Percentiles rank a stretch among this genome's conserved stretches.
Evolutionary conservation across 53 echinoderm and acorn worm genomes (phyloP).

Genomic region (Henricia sp.): DNA sequence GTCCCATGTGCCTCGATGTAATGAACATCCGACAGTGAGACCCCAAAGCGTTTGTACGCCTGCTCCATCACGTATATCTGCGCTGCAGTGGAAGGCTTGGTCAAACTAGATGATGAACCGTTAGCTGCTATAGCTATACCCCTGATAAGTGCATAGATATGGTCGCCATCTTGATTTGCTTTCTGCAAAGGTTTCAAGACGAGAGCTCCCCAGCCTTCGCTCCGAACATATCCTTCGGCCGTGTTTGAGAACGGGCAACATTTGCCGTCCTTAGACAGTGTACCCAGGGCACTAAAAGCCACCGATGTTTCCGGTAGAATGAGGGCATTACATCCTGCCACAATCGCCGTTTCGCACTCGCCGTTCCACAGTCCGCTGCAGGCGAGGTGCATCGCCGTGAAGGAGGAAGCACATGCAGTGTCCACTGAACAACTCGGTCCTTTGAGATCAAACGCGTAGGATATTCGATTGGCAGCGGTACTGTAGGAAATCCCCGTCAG

Average conservation of each 20-base stretch:
- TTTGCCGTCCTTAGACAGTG: conserved; percentile 81
- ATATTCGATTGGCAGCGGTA: conserved; percentile 79
- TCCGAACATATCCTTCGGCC: conserved; percentile 90
- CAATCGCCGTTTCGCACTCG: conserved; percentile 80
- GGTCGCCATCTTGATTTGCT: conserved; percentile 79
- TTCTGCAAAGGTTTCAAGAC: conserved; percentile 80
- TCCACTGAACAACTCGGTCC: conserved; percentile 84
- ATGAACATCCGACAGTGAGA: conserved; percentile 72
- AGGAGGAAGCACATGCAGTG: conserved; percentile 86
- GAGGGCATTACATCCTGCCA: conserved; percentile 70
- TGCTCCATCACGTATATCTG: conserved; percentile 75
- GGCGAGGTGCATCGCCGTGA: conserved; percentile 89
- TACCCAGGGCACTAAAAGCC: conserved; percentile 83
- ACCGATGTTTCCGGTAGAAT: conserved; percentile 79
- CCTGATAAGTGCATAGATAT: conserved; percentile 83
- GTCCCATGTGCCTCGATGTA: conserved; percentile 94
- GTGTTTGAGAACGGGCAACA: conserved; percentile 85
- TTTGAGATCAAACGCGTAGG: conserved; percentile 84
- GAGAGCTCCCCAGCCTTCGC: conserved; percentile 87
- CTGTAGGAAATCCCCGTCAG: conserved; percentile 81
- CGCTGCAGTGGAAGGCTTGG: conserved; percentile 79
- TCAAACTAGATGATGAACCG: conserved; percentile 74
- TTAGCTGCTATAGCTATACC: conserved; percentile 81
- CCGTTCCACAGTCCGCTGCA: conserved; percentile 76
- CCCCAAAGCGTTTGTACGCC: conserved; percentile 72